Evolutionary conservation across 92 coral and sea anemone genomes (phyloP), one percentile per base, ranked within the genome.

Genomic region (Zoanthus sansibaricus): DNA sequence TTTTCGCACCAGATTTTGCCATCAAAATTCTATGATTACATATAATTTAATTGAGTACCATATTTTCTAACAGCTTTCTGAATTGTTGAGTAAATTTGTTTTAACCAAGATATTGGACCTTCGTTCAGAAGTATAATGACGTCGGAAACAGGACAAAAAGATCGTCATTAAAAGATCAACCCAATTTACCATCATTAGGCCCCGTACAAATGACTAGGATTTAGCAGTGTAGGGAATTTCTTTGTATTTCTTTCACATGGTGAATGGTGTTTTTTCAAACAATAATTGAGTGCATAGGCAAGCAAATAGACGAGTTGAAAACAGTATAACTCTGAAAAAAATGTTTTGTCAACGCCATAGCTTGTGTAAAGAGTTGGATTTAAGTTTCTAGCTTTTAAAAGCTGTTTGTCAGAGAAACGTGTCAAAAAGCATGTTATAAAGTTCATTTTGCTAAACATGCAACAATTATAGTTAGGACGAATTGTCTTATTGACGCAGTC

Each of bases 101-200:
- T 14, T n/a, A 51, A 44, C 9, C 31, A 15, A 12, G 44, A 25
- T 61, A 33, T 11, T 78, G 18, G 83, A 32, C 54, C 72, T 6
- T n/a, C n/a, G 14, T 76, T 61, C 9, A 16, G 71, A 51, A 78
- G 83, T 37, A 49, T 49, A 13, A 61, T 78, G 83, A 61, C 83
- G 72, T 61, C 32, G 25, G 59, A 10, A 77, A 14, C 10, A 17
- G 11, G 71, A 31, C 71, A 77, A 77, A 77, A 52, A 58, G 52
- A 56, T 18, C 0, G n/a, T 78, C 83, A 78, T 78, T 78, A 78
- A 78, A 37, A 59, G 69, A 62, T 62, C 69, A 62, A 17, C 9
- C 69, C 7, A 62, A 62, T 62, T 49, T 49, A 49, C 55, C 12
- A 49, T 49, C 55, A 49, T 49, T 8, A 17, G 10, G 69, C 9